A percentile compares a stretch with the other conserved stretches of the same genome.
phyloP scores from a whole-genome alignment of 2,888 invertebrate species.

The Xanthorhoe spadicearia region DNA sequence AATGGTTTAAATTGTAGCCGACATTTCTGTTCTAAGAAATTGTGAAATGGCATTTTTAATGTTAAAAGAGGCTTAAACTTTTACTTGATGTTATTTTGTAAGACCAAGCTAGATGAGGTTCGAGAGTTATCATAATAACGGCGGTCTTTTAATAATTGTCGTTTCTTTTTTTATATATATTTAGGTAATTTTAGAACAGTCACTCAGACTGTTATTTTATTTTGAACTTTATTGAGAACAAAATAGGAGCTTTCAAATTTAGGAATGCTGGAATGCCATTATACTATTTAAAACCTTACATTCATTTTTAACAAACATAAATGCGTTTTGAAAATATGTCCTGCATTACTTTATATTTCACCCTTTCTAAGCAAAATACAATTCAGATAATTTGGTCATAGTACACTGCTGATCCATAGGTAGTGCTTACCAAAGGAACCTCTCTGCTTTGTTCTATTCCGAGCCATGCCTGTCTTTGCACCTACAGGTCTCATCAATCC shows the following conservation, averaged over 20 bases:
- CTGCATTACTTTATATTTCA: no score
- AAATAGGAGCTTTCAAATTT: no score
- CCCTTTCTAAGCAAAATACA: no score
- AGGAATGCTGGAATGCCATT: no score
- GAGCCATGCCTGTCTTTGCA: slow-evolving; percentile 11
- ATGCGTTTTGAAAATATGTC: no score
- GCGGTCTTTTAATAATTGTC: no score
- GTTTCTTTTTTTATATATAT: no score
- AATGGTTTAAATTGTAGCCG: slow-evolving; percentile 24
- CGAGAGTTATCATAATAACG: background rate
- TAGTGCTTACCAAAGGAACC: background rate
- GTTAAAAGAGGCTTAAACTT: slow-evolving; percentile 2
- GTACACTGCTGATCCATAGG: background rate
- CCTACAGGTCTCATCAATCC: slow-evolving; percentile 22
- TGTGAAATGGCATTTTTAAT: slow-evolving; percentile 7
- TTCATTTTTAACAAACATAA: no score
- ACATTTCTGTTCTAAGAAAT: slow-evolving; percentile 10
- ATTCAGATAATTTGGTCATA: background rate
- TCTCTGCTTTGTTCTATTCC: slow-evolving; percentile 1
- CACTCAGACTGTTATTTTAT: no score
- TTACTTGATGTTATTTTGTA: slow-evolving; percentile 1
- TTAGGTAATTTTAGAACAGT: no score
- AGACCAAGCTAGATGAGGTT: background rate
- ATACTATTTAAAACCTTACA: no score
- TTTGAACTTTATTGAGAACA: no score